A percentile compares a stretch with the other conserved stretches of the same genome.
Evolutionary conservation across 2,888 invertebrate genomes (phyloP).

Genomic region (Mechanitis mazaeus): DNA sequence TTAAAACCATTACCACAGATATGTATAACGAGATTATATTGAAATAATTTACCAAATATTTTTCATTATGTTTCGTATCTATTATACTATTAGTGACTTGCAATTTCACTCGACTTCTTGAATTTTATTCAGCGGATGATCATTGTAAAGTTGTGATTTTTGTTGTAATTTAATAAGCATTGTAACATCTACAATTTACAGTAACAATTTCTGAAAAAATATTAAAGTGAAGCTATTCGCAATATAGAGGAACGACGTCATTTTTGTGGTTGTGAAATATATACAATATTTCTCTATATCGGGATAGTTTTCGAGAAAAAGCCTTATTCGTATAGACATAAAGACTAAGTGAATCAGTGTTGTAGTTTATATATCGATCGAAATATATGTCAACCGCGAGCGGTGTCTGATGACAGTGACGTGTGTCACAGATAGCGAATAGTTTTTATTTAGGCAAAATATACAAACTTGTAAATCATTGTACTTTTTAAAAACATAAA

Average conservation of each 20-base stretch:
- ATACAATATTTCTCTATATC: conserved; percentile 9
- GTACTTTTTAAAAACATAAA: neutral
- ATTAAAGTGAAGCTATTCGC: too few relatives aligned
- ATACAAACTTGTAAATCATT: too few relatives aligned
- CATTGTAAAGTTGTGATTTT: too few relatives aligned
- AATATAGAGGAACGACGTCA: conserved; percentile 12
- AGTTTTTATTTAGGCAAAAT: conserved; percentile 3
- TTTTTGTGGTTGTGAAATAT: neutral
- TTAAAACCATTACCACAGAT: too few relatives aligned
- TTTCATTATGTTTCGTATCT: too few relatives aligned
- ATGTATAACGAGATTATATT: too few relatives aligned
- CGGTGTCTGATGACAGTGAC: conserved; percentile 3
- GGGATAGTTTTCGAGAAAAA: neutral
- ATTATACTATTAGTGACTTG: too few relatives aligned
- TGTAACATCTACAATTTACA: neutral
- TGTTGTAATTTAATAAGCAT: neutral
- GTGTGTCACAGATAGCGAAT: conserved; percentile 7
- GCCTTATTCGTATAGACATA: neutral
- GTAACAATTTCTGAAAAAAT: neutral
- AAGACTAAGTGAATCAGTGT: neutral
- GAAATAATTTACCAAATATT: too few relatives aligned
- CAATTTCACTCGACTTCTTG: too few relatives aligned
- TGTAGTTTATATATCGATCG: conserved; percentile 2
- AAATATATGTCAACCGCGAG: conserved; percentile 11
- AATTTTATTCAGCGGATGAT: too few relatives aligned